Conservation (phyloP, 64 coral and sea anemone genomes). For the Exaiptasia diaphana region DNA sequence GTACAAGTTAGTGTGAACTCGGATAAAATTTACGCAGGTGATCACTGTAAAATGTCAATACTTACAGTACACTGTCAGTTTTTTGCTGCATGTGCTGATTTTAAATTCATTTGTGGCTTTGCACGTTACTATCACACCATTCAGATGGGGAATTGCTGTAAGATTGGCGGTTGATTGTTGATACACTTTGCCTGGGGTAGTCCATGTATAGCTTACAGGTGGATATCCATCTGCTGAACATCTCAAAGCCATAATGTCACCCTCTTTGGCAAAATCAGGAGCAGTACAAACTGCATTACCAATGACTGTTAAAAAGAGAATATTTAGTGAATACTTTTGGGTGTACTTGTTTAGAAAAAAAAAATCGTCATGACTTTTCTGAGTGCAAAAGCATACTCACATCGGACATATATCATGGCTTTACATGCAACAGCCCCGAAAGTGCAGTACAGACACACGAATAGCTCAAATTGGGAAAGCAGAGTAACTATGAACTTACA, state of each 20-base stretch:
- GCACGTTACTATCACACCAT: neutral
- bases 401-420: too few species aligned
- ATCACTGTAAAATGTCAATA: neutral
- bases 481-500: too few species aligned
- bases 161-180: neutral
- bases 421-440: too few species aligned
- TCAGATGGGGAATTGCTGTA: neutral
- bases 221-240: neutral
- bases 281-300: too few species aligned
- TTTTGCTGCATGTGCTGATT: neutral
- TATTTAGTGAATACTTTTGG: too few species aligned
- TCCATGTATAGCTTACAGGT: neutral
- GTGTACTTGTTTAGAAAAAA: too few species aligned
- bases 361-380: too few species aligned
- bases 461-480: too few species aligned
- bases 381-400: too few species aligned
- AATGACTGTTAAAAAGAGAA: too few species aligned
- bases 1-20: too few species aligned
- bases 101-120: neutral
- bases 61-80: neutral
- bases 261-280: neutral
- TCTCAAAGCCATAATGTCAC: neutral
- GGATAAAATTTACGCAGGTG: neutral
- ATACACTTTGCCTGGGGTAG: neutral
- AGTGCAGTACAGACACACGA: too few species aligned